Conservation (phyloP, 1,140 invertebrate genomes). For the Lepidurus packardi region DNA sequence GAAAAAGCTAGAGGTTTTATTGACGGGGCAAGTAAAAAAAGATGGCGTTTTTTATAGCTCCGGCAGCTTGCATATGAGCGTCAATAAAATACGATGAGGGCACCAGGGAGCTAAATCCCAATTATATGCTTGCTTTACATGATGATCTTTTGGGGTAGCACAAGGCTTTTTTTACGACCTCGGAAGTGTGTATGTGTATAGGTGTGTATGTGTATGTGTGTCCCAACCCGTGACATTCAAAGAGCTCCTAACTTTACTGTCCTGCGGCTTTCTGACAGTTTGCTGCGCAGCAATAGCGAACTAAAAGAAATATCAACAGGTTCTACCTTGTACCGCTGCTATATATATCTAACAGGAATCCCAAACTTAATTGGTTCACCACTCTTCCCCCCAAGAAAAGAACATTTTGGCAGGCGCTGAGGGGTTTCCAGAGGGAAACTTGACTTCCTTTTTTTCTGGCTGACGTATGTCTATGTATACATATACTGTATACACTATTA, state of each 20-base stretch:
- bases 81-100: neutral
- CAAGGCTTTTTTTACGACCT: neutral
- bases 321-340: neutral
- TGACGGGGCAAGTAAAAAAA: neutral
- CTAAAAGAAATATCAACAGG: neutral
- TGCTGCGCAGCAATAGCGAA: neutral
- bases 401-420: no score
- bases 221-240: neutral
- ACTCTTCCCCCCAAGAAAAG: no score
- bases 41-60: neutral
- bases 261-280: neutral
- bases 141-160: neutral
- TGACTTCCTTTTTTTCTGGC: no score
- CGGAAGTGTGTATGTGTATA: neutral
- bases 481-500: no score
- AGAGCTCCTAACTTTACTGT: neutral
- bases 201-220: neutral
- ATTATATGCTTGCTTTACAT: neutral
- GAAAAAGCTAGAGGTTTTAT: constrained; percentile 10
- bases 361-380: neutral
- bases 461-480: no score
- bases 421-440: no score
- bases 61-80: neutral
- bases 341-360: neutral
- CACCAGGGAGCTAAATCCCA: neutral